Conservation (phyloP, 2,113 vertebrate species). For the Mirounga angustirostris region DNA sequence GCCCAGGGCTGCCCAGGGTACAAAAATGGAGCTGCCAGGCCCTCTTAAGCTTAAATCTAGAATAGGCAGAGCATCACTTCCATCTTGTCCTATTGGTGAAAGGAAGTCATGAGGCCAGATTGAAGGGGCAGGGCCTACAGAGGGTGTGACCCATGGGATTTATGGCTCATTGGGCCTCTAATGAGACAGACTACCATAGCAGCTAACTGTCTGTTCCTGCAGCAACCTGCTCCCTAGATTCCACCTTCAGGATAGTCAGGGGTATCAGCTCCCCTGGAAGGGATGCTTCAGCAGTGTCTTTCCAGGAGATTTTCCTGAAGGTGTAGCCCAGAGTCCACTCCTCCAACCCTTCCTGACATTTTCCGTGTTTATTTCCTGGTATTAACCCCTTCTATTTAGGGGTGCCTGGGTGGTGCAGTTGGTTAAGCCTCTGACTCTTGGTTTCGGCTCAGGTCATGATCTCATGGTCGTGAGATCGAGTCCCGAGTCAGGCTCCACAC, state of each 20-base stretch:
- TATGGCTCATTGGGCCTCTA: not conserved
- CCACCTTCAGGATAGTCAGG: not conserved
- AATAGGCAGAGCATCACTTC: not conserved
- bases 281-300: not conserved
- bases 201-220: not conserved
- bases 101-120: not conserved
- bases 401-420: not conserved
- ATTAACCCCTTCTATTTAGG: not conserved
- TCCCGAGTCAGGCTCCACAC: not conserved
- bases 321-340: not conserved
- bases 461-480: not conserved
- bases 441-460: not conserved
- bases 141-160: not conserved
- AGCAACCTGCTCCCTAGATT: not conserved
- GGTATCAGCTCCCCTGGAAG: too few species aligned
- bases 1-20: not conserved
- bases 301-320: not conserved
- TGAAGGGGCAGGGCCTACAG: not conserved
- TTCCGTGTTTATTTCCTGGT: not conserved
- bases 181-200: not conserved
- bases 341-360: not conserved
- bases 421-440: not conserved
- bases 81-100: not conserved
- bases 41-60: not conserved
- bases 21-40: not conserved